These are phyloP conservation scores for Myotis yumanensis DNA, from an alignment of 2,113 vertebrate genomes.

Conservation along the genomic window DNA sequence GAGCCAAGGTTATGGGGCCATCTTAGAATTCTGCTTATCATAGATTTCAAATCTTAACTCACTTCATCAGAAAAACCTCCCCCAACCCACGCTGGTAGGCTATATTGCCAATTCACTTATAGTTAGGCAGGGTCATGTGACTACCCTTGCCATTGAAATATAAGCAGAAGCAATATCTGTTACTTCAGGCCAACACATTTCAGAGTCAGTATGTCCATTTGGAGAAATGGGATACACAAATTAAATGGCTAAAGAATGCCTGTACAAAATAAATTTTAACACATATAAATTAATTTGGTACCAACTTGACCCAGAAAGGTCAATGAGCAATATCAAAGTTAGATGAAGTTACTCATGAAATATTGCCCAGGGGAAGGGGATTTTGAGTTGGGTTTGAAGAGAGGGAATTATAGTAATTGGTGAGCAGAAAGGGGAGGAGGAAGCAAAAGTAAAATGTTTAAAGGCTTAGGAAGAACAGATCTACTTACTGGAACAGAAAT, in stretches of 20 bases:
- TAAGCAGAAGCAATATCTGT: not conserved
- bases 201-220: not conserved
- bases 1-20: not conserved
- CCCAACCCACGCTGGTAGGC: not conserved
- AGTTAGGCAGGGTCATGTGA: not conserved
- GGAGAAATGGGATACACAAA: not conserved
- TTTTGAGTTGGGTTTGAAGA: constrained; percentile 9
- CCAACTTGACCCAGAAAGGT: not conserved
- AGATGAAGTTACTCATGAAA: constrained; percentile 13
- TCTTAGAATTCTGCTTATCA: not conserved
- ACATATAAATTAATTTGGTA: not conserved
- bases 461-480: not conserved
- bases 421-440: not conserved
- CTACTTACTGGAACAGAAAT: not conserved
- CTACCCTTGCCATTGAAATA: not conserved
- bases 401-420: not conserved
- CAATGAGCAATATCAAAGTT: constrained; percentile 7
- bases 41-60: not conserved
- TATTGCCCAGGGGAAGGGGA: not conserved
- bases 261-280: not conserved
- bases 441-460: not conserved
- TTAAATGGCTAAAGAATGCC: not conserved
- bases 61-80: not conserved
- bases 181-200: not conserved
- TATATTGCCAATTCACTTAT: not conserved